These are phyloP conservation scores for Drosophila parthenogenetica DNA, from an alignment of 2,888 invertebrate genomes.

Conservation along the genomic window DNA sequence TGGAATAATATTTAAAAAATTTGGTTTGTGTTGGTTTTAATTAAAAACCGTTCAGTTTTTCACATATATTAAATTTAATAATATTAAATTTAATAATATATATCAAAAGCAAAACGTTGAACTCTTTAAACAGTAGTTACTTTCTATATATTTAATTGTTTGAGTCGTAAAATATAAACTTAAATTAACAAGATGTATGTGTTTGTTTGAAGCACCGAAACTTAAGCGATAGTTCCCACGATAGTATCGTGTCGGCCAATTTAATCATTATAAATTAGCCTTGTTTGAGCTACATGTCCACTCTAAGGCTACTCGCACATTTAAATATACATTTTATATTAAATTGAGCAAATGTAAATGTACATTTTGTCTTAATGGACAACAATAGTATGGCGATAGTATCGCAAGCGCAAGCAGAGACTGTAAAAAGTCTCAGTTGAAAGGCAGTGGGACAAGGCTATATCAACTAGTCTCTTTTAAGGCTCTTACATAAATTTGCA, in stretches of 20 bases:
- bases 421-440: constrained; percentile 1
- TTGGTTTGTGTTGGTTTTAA: too few relatives aligned
- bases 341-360: constrained; percentile 15
- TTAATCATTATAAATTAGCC: not conserved
- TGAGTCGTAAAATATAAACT: too few relatives aligned
- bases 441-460: constrained; percentile 6
- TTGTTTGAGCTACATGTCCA: not conserved
- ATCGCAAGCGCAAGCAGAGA: constrained; percentile 2
- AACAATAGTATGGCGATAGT: constrained; percentile 18
- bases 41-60: too few relatives aligned
- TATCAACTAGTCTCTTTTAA: constrained; percentile 25
- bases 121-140: too few relatives aligned
- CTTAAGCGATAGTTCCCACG: not conserved
- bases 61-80: too few relatives aligned
- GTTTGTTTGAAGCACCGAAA: too few relatives aligned
- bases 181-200: too few relatives aligned
- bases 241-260: not conserved
- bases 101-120: too few relatives aligned
- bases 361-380: constrained; percentile 1
- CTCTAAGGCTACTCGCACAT: not conserved
- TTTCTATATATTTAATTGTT: too few relatives aligned
- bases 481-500: constrained; percentile 47
- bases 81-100: too few relatives aligned
- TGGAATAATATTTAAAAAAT: too few relatives aligned
- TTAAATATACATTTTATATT: not conserved